phyloP scores from a whole-genome alignment of 2,797 vertebrate species.

The Garrulus glandarius region DNA sequence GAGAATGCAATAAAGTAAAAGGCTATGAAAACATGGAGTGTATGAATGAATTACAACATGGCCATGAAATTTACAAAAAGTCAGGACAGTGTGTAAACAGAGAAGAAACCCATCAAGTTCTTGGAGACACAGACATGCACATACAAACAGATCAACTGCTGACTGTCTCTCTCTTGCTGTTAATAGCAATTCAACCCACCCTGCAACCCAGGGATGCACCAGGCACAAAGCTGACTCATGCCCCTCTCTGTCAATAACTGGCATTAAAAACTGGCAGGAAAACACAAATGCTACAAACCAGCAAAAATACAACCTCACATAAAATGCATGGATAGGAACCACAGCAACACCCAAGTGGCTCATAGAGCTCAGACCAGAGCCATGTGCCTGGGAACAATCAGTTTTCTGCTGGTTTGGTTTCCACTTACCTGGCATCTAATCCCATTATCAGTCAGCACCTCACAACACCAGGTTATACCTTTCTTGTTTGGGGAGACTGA shows the following conservation, averaged over 20 bases:
- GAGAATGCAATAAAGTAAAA: slow-evolving; percentile 65
- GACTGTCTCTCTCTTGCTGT: not conserved
- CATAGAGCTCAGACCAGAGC: not conserved
- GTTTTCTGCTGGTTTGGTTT: not conserved
- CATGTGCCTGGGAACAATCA: not conserved
- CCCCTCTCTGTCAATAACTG: not conserved
- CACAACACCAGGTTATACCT: not conserved
- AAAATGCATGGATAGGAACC: not conserved
- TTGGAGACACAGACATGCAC: not conserved
- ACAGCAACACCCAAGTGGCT: not conserved
- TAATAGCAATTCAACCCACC: not conserved
- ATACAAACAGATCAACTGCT: not conserved
- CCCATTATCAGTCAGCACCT: not conserved
- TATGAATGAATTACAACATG: slow-evolving; percentile 43
- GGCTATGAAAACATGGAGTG: slow-evolving; percentile 46
- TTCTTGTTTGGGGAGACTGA: not conserved
- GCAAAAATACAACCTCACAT: not conserved
- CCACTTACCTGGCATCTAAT: not conserved
- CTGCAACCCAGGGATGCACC: not conserved
- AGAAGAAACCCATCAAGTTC: slow-evolving; percentile 11
- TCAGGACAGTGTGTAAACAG: slow-evolving; percentile 42
- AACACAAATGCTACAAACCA: not conserved
- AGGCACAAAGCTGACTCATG: not conserved
- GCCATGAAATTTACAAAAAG: slow-evolving; percentile 17
- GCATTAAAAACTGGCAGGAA: not conserved